Percentiles rank a stretch among this genome's conserved stretches.
These are phyloP conservation scores for Thalassaphorura encarpata DNA, from an alignment of 1,140 invertebrate genomes.

Conservation along the genomic window DNA sequence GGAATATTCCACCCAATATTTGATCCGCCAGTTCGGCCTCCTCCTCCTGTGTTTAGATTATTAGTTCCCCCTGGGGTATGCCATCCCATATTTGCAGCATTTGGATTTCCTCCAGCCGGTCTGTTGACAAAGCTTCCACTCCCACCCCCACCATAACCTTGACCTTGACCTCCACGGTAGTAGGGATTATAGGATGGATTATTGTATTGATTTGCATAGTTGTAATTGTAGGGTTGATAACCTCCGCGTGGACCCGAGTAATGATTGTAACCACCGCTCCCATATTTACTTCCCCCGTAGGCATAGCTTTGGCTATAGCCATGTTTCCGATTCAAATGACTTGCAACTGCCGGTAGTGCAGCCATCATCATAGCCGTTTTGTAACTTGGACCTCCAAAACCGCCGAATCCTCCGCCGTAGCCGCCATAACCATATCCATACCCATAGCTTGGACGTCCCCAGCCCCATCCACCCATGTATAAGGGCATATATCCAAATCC, in stretches of 20 bases:
- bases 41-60: conserved; percentile 3
- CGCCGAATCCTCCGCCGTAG: conserved; percentile 5
- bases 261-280: conserved; percentile 6
- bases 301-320: not conserved
- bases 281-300: conserved; percentile 16
- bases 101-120: too few species aligned
- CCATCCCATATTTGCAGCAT: not conserved
- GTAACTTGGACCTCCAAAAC: conserved; percentile 18
- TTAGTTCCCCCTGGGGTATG: not conserved
- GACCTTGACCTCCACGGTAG: too few species aligned
- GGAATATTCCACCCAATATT: conserved; percentile 23
- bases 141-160: not conserved
- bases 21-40: conserved; percentile 1
- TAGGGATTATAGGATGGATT: too few species aligned
- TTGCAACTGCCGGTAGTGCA: conserved; percentile 9
- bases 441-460: conserved; percentile 1
- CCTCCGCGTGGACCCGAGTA: not conserved
- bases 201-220: not conserved
- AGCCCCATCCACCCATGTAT: conserved; percentile 6
- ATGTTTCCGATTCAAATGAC: not conserved
- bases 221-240: conserved; percentile 1
- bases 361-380: conserved; percentile 28
- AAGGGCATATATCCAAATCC: conserved; percentile 1
- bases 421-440: conserved; percentile 3
- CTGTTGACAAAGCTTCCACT: not conserved